Evolutionary conservation across 2,888 invertebrate species (phyloP).

Genomic region (Nemapogon koenigi): DNA sequence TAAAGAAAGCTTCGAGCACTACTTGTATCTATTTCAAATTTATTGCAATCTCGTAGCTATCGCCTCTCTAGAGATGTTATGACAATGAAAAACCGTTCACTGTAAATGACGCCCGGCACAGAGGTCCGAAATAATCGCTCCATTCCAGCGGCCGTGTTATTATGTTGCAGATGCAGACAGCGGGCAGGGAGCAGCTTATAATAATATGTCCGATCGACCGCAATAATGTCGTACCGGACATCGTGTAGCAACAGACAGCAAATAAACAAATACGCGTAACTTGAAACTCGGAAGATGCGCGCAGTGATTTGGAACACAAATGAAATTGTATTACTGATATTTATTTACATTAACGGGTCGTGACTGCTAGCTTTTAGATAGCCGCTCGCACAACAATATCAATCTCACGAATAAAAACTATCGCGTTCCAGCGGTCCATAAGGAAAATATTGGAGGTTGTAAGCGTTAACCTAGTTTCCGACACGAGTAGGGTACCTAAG

Average conservation of each 20-base stretch:
- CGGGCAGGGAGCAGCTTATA: slow-evolving; percentile 24
- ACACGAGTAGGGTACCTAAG: slow-evolving; percentile 9
- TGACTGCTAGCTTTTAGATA: slow-evolving; percentile 1
- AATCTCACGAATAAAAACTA: slow-evolving; percentile 5
- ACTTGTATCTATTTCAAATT: slow-evolving; percentile 48
- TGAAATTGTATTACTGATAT: not conserved
- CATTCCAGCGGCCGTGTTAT: slow-evolving; percentile 8
- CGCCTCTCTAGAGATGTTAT: slow-evolving; percentile 24
- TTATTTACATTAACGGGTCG: not conserved
- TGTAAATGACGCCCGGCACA: slow-evolving; percentile 25
- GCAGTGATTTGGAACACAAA: too few relatives aligned
- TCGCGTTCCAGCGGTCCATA: slow-evolving; percentile 5
- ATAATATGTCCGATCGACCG: slow-evolving; percentile 17
- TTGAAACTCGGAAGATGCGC: not conserved
- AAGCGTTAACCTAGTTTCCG: slow-evolving; percentile 10
- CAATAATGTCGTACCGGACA: not conserved
- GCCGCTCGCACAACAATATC: too few relatives aligned
- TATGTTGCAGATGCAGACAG: slow-evolving; percentile 9
- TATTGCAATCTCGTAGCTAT: slow-evolving; percentile 58
- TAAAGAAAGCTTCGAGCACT: slow-evolving; percentile 49
- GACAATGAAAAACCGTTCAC: slow-evolving; percentile 47
- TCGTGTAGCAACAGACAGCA: not conserved
- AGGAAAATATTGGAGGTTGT: slow-evolving; percentile 7
- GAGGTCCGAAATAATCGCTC: slow-evolving; percentile 29
- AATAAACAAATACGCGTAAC: not conserved